Base-by-base conservation (phyloP, 1,140 invertebrate species). In the Drosophila willistoni region DNA sequence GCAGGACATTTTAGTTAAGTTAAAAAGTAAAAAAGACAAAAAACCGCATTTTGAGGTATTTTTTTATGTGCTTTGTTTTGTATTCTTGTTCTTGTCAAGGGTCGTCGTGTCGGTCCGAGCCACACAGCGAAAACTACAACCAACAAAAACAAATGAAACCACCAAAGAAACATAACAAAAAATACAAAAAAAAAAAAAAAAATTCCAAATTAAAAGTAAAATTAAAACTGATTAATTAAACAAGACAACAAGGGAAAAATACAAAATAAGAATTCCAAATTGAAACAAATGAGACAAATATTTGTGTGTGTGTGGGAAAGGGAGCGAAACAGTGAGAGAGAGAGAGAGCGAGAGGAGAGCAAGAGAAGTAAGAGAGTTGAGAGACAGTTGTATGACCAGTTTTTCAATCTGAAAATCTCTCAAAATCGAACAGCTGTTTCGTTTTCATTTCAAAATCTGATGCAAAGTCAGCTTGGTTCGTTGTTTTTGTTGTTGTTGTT, bases 141-240 rank as follows among this genome's bases (percentile, higher is more conserved):
- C 42, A 44, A 44, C n/a, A 14, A 44, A 44, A 17, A 47, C 14
- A 29, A 29, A 29, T 1, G 7, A 29, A 29, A 29, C 29, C 29
- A 29, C 29, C 33, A 36, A 51, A 51, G 19, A 51, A 51, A 51
- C 2, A 19, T 6, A 51, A 14, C 7, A 7, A n/a, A 39, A 60
- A 7, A 60, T 3, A 17, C n/a, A n/a, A n/a, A n/a, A n/a, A n/a
- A 62, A 62, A 12, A 9, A n/a, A 22, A 22, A 25, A 25, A 47
- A 63, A 9, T 22, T 29, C 51, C 66, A 63, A 77, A 77, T 84
- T 71, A 62, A 73, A 85, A 80, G 67, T 75, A 64, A 57, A 72
- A 77, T 74, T 65, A 75, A 71, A 86, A 78, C 71, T 81, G 67
- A 85, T 85, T 86, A 84, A 85, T 84, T 85, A 84, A 85, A 57